phyloP scores from a whole-genome alignment of 2,888 invertebrate genomes.

The Zygogramma bicolorata region DNA sequence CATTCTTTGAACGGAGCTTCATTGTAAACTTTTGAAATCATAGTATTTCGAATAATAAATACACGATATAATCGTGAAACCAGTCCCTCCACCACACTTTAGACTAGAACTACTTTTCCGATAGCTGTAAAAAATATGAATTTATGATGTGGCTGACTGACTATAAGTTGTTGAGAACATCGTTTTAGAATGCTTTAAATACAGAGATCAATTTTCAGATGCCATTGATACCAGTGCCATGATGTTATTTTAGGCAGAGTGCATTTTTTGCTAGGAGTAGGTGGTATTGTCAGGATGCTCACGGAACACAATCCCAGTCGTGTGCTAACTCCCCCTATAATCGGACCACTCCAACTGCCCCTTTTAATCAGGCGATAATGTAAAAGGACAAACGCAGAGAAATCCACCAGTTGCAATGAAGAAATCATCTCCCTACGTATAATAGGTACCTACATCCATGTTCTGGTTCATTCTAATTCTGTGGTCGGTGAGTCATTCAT shows the following conservation, averaged over 20 bases:
- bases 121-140: no score
- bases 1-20: no score
- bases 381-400: slow-evolving; percentile 12
- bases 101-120: no score
- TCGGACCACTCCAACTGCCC: neutral
- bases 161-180: no score
- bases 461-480: slow-evolving; percentile 53
- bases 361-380: slow-evolving; percentile 22
- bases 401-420: slow-evolving; percentile 14
- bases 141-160: no score
- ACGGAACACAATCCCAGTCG: neutral
- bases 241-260: no score
- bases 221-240: no score
- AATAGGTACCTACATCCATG: slow-evolving; percentile 9
- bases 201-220: no score
- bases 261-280: no score
- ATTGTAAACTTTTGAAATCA: no score
- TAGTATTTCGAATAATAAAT: no score
- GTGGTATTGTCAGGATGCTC: neutral
- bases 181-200: no score
- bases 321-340: slow-evolving; percentile 2
- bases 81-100: neutral
- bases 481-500: slow-evolving; percentile 53
- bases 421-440: slow-evolving; percentile 45
- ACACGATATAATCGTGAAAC: neutral